phyloP scores from a whole-genome alignment of 1,140 invertebrate genomes.

The Lepidurus couesii region DNA sequence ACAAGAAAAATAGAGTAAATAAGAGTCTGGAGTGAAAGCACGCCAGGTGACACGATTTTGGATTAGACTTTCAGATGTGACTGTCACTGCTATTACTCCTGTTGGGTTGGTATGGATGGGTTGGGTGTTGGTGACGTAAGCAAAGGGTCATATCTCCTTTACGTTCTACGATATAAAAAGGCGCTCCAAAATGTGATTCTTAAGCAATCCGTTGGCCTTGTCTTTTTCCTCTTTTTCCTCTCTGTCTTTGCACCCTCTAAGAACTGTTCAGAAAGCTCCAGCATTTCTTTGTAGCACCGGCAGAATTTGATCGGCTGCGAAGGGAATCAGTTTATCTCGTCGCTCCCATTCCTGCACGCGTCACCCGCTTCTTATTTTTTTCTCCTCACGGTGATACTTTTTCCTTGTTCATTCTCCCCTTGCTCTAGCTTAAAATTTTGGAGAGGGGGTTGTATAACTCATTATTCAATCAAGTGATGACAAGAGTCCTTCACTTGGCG shows the following conservation, averaged over 20 bases:
- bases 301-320: neutral
- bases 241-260: neutral
- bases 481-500: neutral
- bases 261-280: neutral
- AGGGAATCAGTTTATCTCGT: conserved; percentile 14
- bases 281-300: neutral
- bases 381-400: neutral
- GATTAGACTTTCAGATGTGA: too few relatives aligned
- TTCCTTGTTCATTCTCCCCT: neutral
- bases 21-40: too few relatives aligned
- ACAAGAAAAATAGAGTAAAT: too few relatives aligned
- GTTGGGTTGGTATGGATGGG: too few relatives aligned
- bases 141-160: too few relatives aligned
- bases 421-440: neutral
- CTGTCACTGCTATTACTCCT: too few relatives aligned
- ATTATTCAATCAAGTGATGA: neutral
- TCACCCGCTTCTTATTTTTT: neutral
- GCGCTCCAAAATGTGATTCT: too few relatives aligned
- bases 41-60: too few relatives aligned
- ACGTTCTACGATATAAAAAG: too few relatives aligned
- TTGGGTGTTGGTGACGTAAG: too few relatives aligned
- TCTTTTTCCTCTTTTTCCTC: neutral
- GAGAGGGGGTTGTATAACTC: neutral
- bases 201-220: too few relatives aligned
- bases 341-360: neutral